Percentiles rank a stretch among this genome's conserved stretches.
Conservation (phyloP, 2,797 vertebrate species). For the Coreius guichenoti region DNA sequence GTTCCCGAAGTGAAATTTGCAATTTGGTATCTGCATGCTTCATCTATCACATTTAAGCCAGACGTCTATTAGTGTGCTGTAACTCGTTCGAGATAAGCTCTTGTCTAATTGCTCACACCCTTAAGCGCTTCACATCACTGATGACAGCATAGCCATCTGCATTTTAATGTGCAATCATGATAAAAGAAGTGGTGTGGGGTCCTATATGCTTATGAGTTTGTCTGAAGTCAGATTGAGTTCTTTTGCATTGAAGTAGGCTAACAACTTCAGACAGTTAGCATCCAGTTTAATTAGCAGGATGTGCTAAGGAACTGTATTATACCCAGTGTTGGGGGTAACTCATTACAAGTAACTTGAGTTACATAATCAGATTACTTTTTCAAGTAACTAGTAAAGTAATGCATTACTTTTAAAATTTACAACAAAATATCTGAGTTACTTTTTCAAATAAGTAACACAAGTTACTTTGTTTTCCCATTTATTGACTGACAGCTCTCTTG, state of each 20-base stretch:
- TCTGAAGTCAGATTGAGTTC: background rate
- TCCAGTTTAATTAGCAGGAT: background rate
- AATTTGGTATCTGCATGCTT: slow-evolving; percentile 54
- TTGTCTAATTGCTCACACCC: slow-evolving; percentile 75
- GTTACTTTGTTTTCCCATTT: too few relatives aligned
- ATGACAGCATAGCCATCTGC: slow-evolving; percentile 61
- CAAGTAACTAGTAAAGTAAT: too few relatives aligned
- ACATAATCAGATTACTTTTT: too few relatives aligned
- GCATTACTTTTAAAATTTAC: too few relatives aligned
- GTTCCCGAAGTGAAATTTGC: slow-evolving; percentile 50
- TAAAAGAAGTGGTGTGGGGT: slow-evolving; percentile 22
- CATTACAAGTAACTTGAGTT: too few relatives aligned
- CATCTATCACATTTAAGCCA: slow-evolving; percentile 69
- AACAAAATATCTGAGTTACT: too few relatives aligned
- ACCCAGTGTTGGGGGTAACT: too few relatives aligned
- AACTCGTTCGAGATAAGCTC: slow-evolving; percentile 75
- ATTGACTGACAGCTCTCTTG: too few relatives aligned
- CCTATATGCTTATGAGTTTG: background rate
- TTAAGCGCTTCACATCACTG: slow-evolving; percentile 77
- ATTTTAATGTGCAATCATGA: slow-evolving; percentile 54
- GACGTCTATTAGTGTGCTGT: slow-evolving; percentile 64
- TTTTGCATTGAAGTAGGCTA: background rate
- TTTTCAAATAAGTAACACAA: too few relatives aligned
- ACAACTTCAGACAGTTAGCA: background rate
- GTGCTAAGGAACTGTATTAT: background rate